These are phyloP conservation scores for Oligia latruncula DNA, from an alignment of 2,888 invertebrate genomes.

Conservation along the genomic window DNA sequence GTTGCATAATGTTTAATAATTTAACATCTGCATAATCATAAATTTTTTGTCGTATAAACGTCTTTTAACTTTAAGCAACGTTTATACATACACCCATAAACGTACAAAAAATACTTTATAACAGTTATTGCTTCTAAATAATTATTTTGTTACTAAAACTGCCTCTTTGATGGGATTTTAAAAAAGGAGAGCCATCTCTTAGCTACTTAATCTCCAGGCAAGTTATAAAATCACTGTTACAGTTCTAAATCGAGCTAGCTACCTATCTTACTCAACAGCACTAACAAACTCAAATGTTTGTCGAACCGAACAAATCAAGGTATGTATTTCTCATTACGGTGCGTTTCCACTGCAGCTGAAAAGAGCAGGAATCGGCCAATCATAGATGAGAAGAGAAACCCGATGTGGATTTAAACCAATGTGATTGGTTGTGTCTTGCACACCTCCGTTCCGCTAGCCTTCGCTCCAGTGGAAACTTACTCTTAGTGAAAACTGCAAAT, in stretches of 20 bases:
- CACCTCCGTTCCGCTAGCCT: not conserved
- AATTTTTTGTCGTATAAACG: not conserved
- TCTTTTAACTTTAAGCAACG: not conserved
- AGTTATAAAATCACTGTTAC: constrained; percentile 29
- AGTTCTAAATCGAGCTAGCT: constrained; percentile 22
- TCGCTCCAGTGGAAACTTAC: not conserved
- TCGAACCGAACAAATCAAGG: constrained; percentile 3
- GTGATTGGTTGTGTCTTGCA: not conserved
- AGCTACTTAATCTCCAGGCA: constrained; percentile 25
- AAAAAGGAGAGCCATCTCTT: not conserved
- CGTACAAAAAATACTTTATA: not conserved
- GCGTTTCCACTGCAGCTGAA: not conserved
- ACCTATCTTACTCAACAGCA: constrained; percentile 24
- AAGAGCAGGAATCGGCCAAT: not conserved
- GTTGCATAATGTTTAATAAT: not conserved
- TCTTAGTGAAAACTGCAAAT: constrained; percentile 12
- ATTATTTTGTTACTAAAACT: not conserved
- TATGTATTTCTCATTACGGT: not conserved
- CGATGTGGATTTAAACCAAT: not conserved
- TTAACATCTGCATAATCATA: not conserved
- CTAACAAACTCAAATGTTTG: constrained; percentile 2
- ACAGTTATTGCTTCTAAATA: constrained; percentile 1
- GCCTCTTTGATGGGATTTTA: not conserved
- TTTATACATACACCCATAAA: not conserved
- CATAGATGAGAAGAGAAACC: not conserved